Evolutionary conservation across 2,888 invertebrate species (phyloP), one percentile per base, ranked within the genome.

Genomic region (Spisula solida): DNA sequence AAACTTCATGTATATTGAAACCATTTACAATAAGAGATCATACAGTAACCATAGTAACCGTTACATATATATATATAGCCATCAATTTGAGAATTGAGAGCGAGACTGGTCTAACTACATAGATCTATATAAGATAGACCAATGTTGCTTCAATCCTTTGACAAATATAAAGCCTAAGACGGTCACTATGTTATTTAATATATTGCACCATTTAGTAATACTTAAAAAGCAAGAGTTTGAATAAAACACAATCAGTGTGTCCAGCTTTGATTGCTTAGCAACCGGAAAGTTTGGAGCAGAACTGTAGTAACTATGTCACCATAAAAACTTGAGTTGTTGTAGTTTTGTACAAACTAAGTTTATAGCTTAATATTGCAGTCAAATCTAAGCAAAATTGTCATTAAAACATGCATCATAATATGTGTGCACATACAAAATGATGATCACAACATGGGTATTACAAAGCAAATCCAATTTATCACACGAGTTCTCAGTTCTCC

Each of bases 381-480:
- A 75, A 75, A 34, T 75, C 75, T 75, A 34, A 12, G 16, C 75
- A 34, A 75, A 75, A 75, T 34, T 31, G 75, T 75, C 34, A 66
- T 25, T 25, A 66, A 75, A 75, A 75, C 75, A 75, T 34, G 31
- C 31, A 31, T 75, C 29, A 34, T 12, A 6, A 34, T 4, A 18
- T 31, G 34, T 75, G 75, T 75, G 16, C n/a, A 31, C 18, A 16
- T 75, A 75, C 34, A 75, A 75, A 70, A 70, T n/a, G n/a, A 29
- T 18, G 75, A 75, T 75, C 34, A 75, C 75, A 75, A 75, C 75
- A 75, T 75, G 75, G 18, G 31, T 75, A 31, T 12, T 75, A 70
- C 34, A 34, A 75, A 75, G 75, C 75, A 31, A 75, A 75, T 75
- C 16, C 31, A 75, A 75, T 75, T 75, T 75, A 75, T 75, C 75